Conservation (phyloP, 2,888 invertebrate species). For the Cheilosia grossa region DNA sequence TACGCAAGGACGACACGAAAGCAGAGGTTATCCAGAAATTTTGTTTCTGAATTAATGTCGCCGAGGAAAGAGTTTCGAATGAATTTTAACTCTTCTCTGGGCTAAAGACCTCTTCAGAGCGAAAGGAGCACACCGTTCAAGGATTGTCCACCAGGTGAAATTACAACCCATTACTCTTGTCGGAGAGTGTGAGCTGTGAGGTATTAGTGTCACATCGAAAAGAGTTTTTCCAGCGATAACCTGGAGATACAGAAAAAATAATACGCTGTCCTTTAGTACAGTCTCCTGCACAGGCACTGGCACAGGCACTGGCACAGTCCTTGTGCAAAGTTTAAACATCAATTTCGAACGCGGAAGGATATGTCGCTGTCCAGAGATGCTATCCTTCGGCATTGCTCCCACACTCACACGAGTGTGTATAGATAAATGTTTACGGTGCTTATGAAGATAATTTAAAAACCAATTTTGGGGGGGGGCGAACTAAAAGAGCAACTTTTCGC, state of each 20-base stretch:
- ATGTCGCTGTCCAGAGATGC: conserved; percentile 32
- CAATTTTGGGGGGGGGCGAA: conserved; percentile 30
- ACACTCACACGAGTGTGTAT: neutral
- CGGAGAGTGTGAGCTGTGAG: neutral
- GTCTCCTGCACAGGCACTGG: neutral
- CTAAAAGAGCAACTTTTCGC: conserved; percentile 25
- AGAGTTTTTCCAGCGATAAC: conserved; percentile 36
- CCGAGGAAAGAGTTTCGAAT: conserved; percentile 27
- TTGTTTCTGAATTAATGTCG: conserved; percentile 34
- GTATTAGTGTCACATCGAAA: conserved; percentile 7
- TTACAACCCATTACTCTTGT: conserved; percentile 52
- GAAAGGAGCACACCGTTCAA: neutral
- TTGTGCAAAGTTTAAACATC: conserved; percentile 34
- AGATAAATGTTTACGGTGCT: conserved; percentile 13
- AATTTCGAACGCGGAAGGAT: conserved; percentile 42
- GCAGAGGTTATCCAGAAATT: conserved; percentile 38
- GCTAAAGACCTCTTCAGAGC: conserved; percentile 8
- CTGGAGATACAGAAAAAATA: conserved; percentile 9
- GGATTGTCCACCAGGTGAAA: conserved; percentile 57
- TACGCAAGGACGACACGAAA: conserved; percentile 6
- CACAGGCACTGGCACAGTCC: neutral
- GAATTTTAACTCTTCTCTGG: conserved; percentile 30
- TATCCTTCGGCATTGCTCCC: conserved; percentile 18
- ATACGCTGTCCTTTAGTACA: conserved; percentile 13
- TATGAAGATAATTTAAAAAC: conserved; percentile 49